Evolutionary conservation across 2,888 invertebrate genomes (phyloP), one percentile per base, ranked within the genome.

Genomic region (Bembecia ichneumoniformis): DNA sequence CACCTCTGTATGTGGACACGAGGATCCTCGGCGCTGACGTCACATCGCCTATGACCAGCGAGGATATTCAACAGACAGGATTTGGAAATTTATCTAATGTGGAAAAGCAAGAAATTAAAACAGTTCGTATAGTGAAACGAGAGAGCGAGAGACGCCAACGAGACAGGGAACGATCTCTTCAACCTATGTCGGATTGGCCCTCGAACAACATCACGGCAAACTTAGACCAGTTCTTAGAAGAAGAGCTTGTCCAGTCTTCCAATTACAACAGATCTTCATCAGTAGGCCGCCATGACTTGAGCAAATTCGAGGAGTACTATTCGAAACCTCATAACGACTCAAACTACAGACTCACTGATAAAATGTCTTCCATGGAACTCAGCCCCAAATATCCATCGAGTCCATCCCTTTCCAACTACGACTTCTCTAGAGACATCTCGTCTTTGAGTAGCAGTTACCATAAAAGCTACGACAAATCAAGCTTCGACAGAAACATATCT

Each of bases 41-140:
- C 35, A 74, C 71, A 0, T 83, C 87, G 2, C 83, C 84, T 0
- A 55, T 82, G n/a, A 78, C 72, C 3, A 84, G 81, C 36, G 87
- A 88, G 35, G 87, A 87, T 16, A 64, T 78, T 54, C 81, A 81
- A 35, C 74, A 79, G 52, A 65, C 71, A 47, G 77, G 73, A 28
- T 86, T 86, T 52, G 78, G 86, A 52, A 91, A 91, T 63, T 87
- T 93, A 48, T 92, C 86, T 17, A 91, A 89, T 66, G 91, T 93
- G 51, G 96, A 96, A 68, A 95, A 95, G 61, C 91, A 93, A 72
- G 96, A 96, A 80, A 95, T 95, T 52, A 96, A 96, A 88, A 97
- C 97, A 0, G 97, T 97, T 14, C 90, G 97, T 52, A 96, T 97
- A 64, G 96, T 97, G 0, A 97, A 97, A 80, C 88, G 96, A 11